phyloP scores from a whole-genome alignment of 2,113 vertebrate genomes.

The Peromyscus californicus region DNA sequence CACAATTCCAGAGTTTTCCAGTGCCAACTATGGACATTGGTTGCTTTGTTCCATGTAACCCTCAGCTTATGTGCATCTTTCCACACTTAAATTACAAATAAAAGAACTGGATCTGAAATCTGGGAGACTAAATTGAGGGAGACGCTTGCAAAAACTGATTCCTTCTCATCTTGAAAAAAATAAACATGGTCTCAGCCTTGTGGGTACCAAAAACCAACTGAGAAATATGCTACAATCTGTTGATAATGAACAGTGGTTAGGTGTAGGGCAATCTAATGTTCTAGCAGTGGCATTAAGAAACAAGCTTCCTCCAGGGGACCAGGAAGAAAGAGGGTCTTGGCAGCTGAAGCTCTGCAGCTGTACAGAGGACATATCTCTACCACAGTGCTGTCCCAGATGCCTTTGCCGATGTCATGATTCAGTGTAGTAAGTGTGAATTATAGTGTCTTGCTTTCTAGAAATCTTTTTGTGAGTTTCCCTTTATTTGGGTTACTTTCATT shows the following conservation, averaged over 20 bases:
- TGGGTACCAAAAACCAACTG: neutral
- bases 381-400: neutral
- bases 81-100: neutral
- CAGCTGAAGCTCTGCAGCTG: neutral
- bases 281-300: neutral
- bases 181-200: neutral
- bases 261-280: neutral
- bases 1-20: neutral
- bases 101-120: neutral
- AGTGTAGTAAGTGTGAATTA: neutral
- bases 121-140: neutral
- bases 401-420: neutral
- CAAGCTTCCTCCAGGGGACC: neutral
- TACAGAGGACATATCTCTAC: neutral
- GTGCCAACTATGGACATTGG: neutral
- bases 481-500: neutral
- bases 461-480: neutral
- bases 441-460: neutral
- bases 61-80: neutral
- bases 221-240: neutral
- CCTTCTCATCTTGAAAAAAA: neutral
- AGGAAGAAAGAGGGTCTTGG: neutral
- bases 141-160: neutral
- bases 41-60: neutral
- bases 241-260: neutral